These are phyloP conservation scores for Biston betularia DNA, from an alignment of 2,888 invertebrate genomes.

Conservation along the genomic window DNA sequence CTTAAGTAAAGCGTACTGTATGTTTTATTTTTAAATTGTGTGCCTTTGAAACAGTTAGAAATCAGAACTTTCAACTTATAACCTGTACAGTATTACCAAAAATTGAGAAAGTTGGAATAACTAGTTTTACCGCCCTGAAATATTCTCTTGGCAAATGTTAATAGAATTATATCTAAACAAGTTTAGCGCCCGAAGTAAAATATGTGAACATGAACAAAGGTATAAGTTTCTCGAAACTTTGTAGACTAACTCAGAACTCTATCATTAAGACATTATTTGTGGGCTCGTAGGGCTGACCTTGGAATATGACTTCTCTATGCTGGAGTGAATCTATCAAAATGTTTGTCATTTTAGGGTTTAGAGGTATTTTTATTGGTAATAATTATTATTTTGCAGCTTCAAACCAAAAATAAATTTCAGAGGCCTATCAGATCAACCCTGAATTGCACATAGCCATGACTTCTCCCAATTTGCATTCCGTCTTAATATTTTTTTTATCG, in stretches of 20 bases:
- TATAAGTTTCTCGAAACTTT: conserved; percentile 29
- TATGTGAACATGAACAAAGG: conserved; percentile 31
- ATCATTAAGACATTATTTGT: conserved; percentile 24
- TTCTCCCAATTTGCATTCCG: too few relatives aligned
- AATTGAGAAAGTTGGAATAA: conserved; percentile 11
- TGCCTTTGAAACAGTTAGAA: neutral
- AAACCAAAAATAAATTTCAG: too few relatives aligned
- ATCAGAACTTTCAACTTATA: neutral
- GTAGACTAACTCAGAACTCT: conserved; percentile 19
- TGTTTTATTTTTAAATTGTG: too few relatives aligned
- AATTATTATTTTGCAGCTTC: too few relatives aligned
- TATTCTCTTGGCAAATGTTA: conserved; percentile 13
- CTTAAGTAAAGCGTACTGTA: too few relatives aligned
- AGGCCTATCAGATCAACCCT: too few relatives aligned
- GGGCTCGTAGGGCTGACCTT: conserved; percentile 16
- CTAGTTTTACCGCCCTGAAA: conserved; percentile 12
- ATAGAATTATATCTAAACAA: conserved; percentile 27
- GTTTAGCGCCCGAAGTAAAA: conserved; percentile 17
- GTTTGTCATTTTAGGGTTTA: too few relatives aligned
- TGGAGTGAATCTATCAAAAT: conserved; percentile 1
- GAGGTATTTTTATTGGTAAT: too few relatives aligned
- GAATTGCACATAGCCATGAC: too few relatives aligned
- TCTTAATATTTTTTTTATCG: too few relatives aligned
- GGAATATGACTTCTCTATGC: conserved; percentile 16
- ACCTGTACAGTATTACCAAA: neutral